A percentile compares a stretch with the other conserved stretches of the same genome.
Conservation (phyloP, 1,140 invertebrate genomes). For the Zaprionus nigranus region DNA sequence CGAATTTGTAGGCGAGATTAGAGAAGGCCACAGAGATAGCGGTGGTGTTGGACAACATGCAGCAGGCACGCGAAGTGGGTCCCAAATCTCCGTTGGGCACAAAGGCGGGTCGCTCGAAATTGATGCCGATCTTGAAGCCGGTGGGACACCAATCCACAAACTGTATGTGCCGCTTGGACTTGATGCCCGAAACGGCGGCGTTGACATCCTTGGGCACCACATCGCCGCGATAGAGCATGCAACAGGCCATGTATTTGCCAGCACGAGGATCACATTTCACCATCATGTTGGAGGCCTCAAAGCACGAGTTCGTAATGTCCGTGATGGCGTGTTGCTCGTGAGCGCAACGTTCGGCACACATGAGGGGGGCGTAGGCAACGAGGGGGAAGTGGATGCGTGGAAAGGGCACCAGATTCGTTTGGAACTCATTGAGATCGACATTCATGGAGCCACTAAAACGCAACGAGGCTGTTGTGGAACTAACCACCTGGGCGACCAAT, state of each 20-base stretch:
- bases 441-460: constrained; percentile 93
- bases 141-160: constrained; percentile 91
- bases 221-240: constrained; percentile 90
- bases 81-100: constrained; percentile 91
- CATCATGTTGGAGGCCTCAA: constrained; percentile 93
- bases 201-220: constrained; percentile 93
- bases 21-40: constrained; percentile 92
- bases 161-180: constrained; percentile 89
- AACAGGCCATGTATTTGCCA: constrained; percentile 91
- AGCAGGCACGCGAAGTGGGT: constrained; percentile 88
- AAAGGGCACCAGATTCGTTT: constrained; percentile 90
- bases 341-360: constrained; percentile 88
- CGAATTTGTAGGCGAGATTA: constrained; percentile 91
- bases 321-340: constrained; percentile 89
- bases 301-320: constrained; percentile 91
- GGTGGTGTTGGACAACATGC: constrained; percentile 92
- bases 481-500: constrained; percentile 89
- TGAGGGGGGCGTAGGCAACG: constrained; percentile 91
- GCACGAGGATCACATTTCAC: constrained; percentile 90
- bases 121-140: constrained; percentile 90
- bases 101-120: constrained; percentile 88
- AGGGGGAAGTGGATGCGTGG: constrained; percentile 91
- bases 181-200: constrained; percentile 92
- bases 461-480: constrained; percentile 92
- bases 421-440: constrained; percentile 93